Percentiles rank a stretch among this genome's conserved stretches.
Conservation (phyloP, 1,140 invertebrate genomes). For the Eurosta solidaginis region DNA sequence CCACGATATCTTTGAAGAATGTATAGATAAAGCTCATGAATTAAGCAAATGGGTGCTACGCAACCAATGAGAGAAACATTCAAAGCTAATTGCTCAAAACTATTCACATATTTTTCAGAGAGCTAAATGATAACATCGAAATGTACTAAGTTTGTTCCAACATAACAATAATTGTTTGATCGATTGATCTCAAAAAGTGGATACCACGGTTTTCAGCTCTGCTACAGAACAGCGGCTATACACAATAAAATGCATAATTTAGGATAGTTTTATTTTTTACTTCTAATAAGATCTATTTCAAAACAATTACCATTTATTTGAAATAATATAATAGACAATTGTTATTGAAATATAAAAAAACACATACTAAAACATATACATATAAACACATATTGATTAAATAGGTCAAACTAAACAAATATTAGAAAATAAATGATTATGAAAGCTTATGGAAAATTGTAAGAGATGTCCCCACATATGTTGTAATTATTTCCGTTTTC, state of each 20-base stretch:
- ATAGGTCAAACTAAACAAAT: neutral
- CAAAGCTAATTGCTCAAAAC: no score
- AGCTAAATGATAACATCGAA: no score
- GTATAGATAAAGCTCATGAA: no score
- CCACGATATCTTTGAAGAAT: no score
- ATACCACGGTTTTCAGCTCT: no score
- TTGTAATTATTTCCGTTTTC: slow-evolving; percentile 60
- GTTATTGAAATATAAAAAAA: neutral
- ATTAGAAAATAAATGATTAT: slow-evolving; percentile 12
- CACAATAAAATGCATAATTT: neutral
- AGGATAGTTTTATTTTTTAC: neutral
- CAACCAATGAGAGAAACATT: no score
- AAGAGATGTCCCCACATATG: slow-evolving; percentile 58
- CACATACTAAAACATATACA: neutral
- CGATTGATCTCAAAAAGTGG: no score
- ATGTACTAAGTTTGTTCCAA: no score
- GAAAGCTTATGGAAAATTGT: slow-evolving; percentile 53
- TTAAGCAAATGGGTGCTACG: no score
- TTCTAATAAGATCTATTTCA: neutral
- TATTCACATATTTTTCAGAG: no score
- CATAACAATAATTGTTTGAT: no score
- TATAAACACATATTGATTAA: neutral
- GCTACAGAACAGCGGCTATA: neutral
- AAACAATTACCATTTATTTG: neutral
- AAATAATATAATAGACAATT: neutral